Evolutionary conservation across 2,797 vertebrate species (phyloP).

Genomic region (Tamandua tetradactyla): DNA sequence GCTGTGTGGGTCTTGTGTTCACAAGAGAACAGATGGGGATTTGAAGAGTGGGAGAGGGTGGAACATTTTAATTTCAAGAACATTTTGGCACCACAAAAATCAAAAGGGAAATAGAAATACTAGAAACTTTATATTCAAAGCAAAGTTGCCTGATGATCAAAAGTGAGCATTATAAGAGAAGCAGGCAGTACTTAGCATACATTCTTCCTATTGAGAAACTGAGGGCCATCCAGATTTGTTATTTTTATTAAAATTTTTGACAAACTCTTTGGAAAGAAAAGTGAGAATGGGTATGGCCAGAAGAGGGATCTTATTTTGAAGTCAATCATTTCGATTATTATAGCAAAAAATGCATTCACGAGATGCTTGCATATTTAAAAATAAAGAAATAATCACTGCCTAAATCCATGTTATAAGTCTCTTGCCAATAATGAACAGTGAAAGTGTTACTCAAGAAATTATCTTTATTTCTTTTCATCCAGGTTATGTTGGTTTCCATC

Average conservation of each 20-base stretch:
- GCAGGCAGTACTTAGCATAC: background rate
- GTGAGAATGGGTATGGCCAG: background rate
- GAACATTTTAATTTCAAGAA: slow-evolving; percentile 75
- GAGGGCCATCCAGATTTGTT: background rate
- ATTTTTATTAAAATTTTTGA: background rate
- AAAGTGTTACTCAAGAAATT: slow-evolving; percentile 43
- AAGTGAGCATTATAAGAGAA: slow-evolving; percentile 17
- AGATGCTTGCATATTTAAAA: slow-evolving; percentile 22
- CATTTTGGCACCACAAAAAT: slow-evolving; percentile 67
- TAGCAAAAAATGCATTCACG: slow-evolving; percentile 11
- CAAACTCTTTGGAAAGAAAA: slow-evolving; percentile 43
- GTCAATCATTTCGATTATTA: slow-evolving; percentile 8
- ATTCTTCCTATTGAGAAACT: slow-evolving; percentile 47
- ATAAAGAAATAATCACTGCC: background rate
- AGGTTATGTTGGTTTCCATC: background rate
- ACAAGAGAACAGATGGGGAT: slow-evolving; percentile 67
- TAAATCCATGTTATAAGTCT: background rate
- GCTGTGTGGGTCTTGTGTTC: slow-evolving; percentile 64
- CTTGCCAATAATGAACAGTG: slow-evolving; percentile 21
- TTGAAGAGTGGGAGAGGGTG: slow-evolving; percentile 64
- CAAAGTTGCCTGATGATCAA: slow-evolving; percentile 42
- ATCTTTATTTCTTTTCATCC: slow-evolving; percentile 43
- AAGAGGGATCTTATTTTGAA: background rate
- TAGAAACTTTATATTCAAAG: slow-evolving; percentile 60
- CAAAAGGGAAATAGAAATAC: slow-evolving; percentile 68